Percentiles rank a stretch among this genome's conserved stretches.
phyloP scores from a whole-genome alignment of 2,113 vertebrate genomes.

The Hassar affinis region DNA sequence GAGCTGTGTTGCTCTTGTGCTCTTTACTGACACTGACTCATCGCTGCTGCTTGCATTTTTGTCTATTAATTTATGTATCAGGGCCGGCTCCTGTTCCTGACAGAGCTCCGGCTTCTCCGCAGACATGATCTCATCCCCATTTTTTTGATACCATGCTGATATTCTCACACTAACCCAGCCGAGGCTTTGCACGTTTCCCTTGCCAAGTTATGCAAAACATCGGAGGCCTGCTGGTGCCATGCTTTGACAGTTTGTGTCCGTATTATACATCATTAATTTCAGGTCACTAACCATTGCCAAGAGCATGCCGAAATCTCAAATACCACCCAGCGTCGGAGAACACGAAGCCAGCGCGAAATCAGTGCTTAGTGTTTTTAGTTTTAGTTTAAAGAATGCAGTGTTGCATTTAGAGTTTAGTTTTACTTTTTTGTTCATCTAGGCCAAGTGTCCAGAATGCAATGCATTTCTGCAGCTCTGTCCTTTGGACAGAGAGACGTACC shows the following conservation, averaged over 20 bases:
- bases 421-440: too few relatives aligned
- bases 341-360: too few relatives aligned
- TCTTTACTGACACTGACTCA: background rate
- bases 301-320: too few relatives aligned
- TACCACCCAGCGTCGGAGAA: too few relatives aligned
- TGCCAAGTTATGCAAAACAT: constrained; percentile 4
- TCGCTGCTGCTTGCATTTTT: background rate
- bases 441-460: too few relatives aligned
- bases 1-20: background rate
- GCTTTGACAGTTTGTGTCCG: background rate
- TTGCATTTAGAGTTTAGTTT: too few relatives aligned
- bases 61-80: background rate
- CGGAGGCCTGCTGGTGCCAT: background rate
- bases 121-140: background rate
- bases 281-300: too few relatives aligned
- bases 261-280: background rate
- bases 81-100: background rate
- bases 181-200: background rate
- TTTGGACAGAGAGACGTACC: too few relatives aligned
- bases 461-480: too few relatives aligned
- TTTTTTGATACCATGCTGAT: background rate
- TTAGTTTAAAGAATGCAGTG: too few relatives aligned
- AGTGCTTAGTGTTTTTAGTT: too few relatives aligned
- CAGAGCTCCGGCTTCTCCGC: background rate
- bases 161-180: background rate